Evolutionary conservation across 2,888 invertebrate species (phyloP), one percentile per base, ranked within the genome.

Genomic region (Monopis laevigella): DNA sequence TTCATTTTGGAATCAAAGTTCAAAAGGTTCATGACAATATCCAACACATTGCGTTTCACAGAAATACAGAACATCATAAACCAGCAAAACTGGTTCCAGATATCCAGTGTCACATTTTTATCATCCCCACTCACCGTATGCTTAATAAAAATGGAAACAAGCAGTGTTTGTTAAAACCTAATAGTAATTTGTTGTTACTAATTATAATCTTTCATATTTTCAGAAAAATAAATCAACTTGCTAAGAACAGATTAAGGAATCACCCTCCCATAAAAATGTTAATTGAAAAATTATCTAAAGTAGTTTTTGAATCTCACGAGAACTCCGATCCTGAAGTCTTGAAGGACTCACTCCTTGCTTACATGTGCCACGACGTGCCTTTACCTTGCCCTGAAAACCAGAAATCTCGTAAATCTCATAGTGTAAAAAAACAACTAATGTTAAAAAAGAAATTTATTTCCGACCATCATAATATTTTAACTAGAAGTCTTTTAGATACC

Each of bases 331-430:
- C 92, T 0, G 86, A 87, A 44, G 83, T 87, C 0, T 81, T 92
- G 1, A 83, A 90, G 46, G 97, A 96, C 63, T 91, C 93, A 0
- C 68, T 95, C 5, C 70, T 95, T 29, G 89, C 92, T 0, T 92
- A 93, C 56, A 85, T 91, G 44, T 97, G 97, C 56, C 96, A 97
- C 56, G 88, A 89, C 40, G 86, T 88, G 1, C 83, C 86, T 0
- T 62, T 95, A 30, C 96, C 96, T 0, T 96, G 96, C 59, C 78
- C 84, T 1, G 77, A 81, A 13, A 72, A 70, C 11, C 28, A 13
- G 2, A 40, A 16, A 29, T 11, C 8, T 11, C 29, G 29, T 17
- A 26, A 39, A n/a, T 27, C 10, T 8, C 32, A 17, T 14, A 6
- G 17, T 6, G 17, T 17, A n/a, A n/a, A n/a, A n/a, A n/a, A n/a